A percentile compares a stretch with the other conserved stretches of the same genome.
Evolutionary conservation across 2,797 vertebrate genomes (phyloP).

Genomic region (Ctenochaetus hawaiiensis): DNA sequence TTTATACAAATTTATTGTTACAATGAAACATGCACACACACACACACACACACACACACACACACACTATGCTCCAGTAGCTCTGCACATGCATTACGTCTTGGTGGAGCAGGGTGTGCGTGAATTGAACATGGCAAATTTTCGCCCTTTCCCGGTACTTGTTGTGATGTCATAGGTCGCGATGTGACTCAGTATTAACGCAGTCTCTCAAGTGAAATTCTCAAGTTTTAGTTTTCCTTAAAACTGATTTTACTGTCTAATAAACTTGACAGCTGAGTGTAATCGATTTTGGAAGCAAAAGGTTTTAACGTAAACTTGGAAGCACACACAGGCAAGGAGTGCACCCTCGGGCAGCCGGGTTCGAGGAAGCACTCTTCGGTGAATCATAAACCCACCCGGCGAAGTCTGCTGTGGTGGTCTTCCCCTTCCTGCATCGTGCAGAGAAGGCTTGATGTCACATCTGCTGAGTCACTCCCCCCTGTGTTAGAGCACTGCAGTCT

Average conservation of each 20-base stretch:
- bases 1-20: neutral
- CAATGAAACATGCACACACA: neutral
- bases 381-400: slow-evolving; percentile 64
- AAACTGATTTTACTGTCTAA: slow-evolving; percentile 56
- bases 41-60: neutral
- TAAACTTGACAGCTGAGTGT: slow-evolving; percentile 63
- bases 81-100: slow-evolving; percentile 2
- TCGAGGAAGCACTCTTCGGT: slow-evolving; percentile 73
- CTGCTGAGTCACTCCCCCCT: slow-evolving; percentile 67
- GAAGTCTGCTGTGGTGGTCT: slow-evolving; percentile 70
- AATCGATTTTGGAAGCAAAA: slow-evolving; percentile 59
- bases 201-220: slow-evolving; percentile 28
- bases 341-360: slow-evolving; percentile 54
- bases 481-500: slow-evolving; percentile 35
- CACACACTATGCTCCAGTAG: slow-evolving; percentile 1
- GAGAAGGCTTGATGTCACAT: slow-evolving; percentile 64
- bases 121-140: slow-evolving; percentile 23
- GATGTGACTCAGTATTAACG: slow-evolving; percentile 54
- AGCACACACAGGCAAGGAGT: slow-evolving; percentile 54
- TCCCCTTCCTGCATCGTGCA: slow-evolving; percentile 66
- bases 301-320: slow-evolving; percentile 61
- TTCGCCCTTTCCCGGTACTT: slow-evolving; percentile 40
- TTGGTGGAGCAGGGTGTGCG: slow-evolving; percentile 45
- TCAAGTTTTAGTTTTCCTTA: slow-evolving; percentile 34
- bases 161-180: slow-evolving; percentile 65